phyloP scores from a whole-genome alignment of 2,113 vertebrate species.

The sheep (Ovis aries) region ARS-UI_Ramb_v3.0 NC_056059.1:52619501-52620000 shows the following conservation, averaged over 20 bases:
- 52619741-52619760: not conserved
- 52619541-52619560: not conserved
- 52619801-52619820: not conserved
- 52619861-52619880: not conserved
- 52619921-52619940: not conserved
- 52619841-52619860: not conserved
- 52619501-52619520: not conserved
- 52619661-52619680: not conserved
- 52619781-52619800: accelerated
- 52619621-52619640: not conserved
- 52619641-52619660: not conserved
- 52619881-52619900: not conserved
- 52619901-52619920: not conserved
- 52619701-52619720: not conserved
- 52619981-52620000: not conserved
- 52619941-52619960: not conserved
- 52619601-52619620: not conserved
- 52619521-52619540: not conserved
- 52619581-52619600: not conserved
- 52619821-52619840: not conserved
- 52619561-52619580: not conserved
- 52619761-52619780: not conserved
- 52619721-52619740: not conserved
- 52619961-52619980: not conserved
- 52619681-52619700: not conserved